phyloP scores from a whole-genome alignment of 2,888 invertebrate species.

The Aphidius colemani region DNA sequence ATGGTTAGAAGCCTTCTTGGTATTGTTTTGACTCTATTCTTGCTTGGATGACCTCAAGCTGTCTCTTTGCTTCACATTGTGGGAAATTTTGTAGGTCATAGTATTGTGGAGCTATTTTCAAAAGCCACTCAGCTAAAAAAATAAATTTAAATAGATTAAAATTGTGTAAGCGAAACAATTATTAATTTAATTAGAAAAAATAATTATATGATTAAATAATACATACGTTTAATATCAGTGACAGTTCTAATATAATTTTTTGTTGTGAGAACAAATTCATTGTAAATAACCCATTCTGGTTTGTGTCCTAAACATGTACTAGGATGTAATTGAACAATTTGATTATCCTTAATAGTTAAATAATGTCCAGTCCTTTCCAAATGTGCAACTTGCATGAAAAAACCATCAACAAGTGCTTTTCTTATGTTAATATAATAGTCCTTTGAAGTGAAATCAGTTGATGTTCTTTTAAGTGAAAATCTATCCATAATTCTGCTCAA shows the following conservation, averaged over 20 bases:
- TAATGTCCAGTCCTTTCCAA: slow-evolving; percentile 97
- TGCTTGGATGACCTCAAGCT: slow-evolving; percentile 84
- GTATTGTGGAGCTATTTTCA: slow-evolving; percentile 96
- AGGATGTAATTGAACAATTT: slow-evolving; percentile 97
- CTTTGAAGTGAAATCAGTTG: slow-evolving; percentile 97
- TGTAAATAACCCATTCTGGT: slow-evolving; percentile 99
- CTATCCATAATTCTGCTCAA: slow-evolving; percentile 98
- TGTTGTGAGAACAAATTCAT: slow-evolving; percentile 98
- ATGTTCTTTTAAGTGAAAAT: slow-evolving; percentile 89
- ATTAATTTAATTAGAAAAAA: neutral
- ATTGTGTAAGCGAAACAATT: neutral
- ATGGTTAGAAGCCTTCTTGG: slow-evolving; percentile 82
- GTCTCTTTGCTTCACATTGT: slow-evolving; percentile 93
- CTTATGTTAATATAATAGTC: slow-evolving; percentile 99
- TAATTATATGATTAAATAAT: too few relatives aligned
- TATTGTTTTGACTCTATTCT: slow-evolving; percentile 85
- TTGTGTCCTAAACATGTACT: slow-evolving; percentile 99
- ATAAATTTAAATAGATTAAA: slow-evolving; percentile 14
- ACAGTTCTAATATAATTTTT: slow-evolving; percentile 99
- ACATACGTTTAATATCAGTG: slow-evolving; percentile 96
- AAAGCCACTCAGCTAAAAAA: slow-evolving; percentile 84
- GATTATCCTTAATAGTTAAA: slow-evolving; percentile 98
- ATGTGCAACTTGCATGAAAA: slow-evolving; percentile 99
- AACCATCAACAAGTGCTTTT: slow-evolving; percentile 97
- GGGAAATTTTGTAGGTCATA: slow-evolving; percentile 99